A percentile compares a stretch with the other conserved stretches of the same genome.
phyloP scores from a whole-genome alignment of 2,797 vertebrate species.

The Rhinogobio ventralis region DNA sequence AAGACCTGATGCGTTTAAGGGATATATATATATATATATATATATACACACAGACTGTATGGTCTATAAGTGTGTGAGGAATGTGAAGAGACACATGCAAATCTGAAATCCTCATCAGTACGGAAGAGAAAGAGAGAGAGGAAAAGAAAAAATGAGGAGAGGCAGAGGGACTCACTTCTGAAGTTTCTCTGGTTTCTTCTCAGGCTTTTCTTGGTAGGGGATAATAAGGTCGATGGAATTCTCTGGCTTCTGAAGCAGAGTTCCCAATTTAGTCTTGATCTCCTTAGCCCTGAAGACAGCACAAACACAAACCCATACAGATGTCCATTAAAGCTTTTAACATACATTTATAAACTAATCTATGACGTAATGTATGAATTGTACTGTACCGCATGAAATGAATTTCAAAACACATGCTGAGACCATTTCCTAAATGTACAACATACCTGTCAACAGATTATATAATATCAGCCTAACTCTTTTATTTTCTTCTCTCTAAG shows the following conservation, averaged over 20 bases:
- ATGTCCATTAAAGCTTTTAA: neutral
- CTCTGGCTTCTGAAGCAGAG: slow-evolving; percentile 94
- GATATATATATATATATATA: neutral
- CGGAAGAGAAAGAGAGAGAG: neutral
- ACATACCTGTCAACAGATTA: neutral
- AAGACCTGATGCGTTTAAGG: too few relatives aligned
- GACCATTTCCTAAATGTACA: neutral
- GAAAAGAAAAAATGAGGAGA: neutral
- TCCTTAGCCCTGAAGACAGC: slow-evolving; percentile 89
- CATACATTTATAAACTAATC: neutral
- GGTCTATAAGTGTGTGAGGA: neutral
- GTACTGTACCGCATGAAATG: neutral
- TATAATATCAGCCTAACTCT: neutral
- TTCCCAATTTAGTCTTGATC: slow-evolving; percentile 95
- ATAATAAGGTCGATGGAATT: slow-evolving; percentile 89
- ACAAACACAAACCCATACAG: slow-evolving; percentile 14
- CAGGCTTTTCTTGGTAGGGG: slow-evolving; percentile 88
- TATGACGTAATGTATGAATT: neutral
- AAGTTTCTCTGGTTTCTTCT: slow-evolving; percentile 90
- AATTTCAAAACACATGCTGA: neutral
- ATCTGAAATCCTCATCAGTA: neutral
- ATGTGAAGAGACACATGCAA: slow-evolving; percentile 3
- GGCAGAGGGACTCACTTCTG: slow-evolving; percentile 86
- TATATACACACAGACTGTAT: neutral
- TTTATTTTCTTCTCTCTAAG: neutral